Evolutionary conservation across 2,113 vertebrate genomes (phyloP), one percentile per base, ranked within the genome.

Genomic region (Amazona guildingii): DNA sequence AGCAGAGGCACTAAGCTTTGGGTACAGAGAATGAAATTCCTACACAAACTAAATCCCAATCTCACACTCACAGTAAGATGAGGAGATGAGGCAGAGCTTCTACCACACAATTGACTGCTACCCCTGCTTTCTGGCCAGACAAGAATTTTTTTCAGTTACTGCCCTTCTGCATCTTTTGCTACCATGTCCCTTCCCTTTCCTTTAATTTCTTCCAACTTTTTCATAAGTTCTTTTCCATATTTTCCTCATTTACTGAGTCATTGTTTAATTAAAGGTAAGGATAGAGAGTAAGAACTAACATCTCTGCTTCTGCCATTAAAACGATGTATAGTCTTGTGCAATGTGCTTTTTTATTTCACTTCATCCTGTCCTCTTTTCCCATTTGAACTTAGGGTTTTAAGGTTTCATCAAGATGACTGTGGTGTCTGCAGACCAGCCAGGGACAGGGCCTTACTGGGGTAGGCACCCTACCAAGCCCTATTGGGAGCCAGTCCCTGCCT

Each of bases 381-480:
- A 39, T 9, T 0, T 43, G 67, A 85, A 31, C 11, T 61, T 8
- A 13, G 15, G 43, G 27, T 8, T 86, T 82, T 88, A 19, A n/a
- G 35, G 29, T 76, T 85, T 73, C 57, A 7, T 35, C 62, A 48
- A 48, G 35, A 85, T 11, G 35, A 66, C n/a, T 7, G 29, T 64
- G 63, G 16, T 54, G 35, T 24, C 69, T 72, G 35, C 54, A 73
- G 52, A 48, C 4, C 39, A 35, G 55, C 28, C 3, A 5, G 39
- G 15, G 35, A 24, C 0, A 1, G 46, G 7, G 3, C 2, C 13
- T 70, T 48, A 7, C n/a, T 61, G 48, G 13, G 6, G 6, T 2
- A 35, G 54, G 29, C 39, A 69, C 23, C 29, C 20, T 31, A 41
- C 39, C 10, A 21, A 51, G 17, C 17, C 48, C 55, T n/a, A 12